Base-by-base conservation (phyloP, 2,113 vertebrate species). In the Chamaetylas fuelleborni region DNA sequence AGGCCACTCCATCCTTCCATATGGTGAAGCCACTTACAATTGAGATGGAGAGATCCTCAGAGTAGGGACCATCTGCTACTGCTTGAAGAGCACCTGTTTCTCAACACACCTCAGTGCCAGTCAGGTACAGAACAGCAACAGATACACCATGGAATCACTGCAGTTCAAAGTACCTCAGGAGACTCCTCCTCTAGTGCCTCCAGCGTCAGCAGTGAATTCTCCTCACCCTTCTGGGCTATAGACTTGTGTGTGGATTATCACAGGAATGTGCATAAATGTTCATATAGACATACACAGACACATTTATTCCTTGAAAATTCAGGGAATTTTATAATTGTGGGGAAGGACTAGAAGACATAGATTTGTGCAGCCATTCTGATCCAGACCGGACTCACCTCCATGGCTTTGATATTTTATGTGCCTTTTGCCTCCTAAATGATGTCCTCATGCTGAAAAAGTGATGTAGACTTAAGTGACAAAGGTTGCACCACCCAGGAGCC, bases 241-340 rank as follows among this genome's bases (percentile, higher is more conserved):
- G 50, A 31, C 31, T 40, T n/a, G 8, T 7, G 8, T 19, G 34
- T 19, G 31, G 40, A 40, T 57, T 40, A 57, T 14, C 14, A 6
- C 2, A 64, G 1, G 2, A 2, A 0, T 3, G 18, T 45, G 40
- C 24, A 31, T 7, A 2, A 6, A 78, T 5, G 48, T 38, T 45
- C 67, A 61, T 20, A 62, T 1, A 45, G 4, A 34, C 11, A 72
- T 7, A 60, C 34, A 53, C 6, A 65, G 47, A 24, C 5, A 3
- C 6, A 28, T n/a, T 47, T 31, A 19, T 12, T 40, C 48, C 15
- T 28, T 58, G 36, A 25, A 78, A 88, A 74, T 62, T 36, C 42
- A 74, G 20, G 17, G 22, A 71, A 54, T 7, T 53, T n/a, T 5
- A 5, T 40, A 31, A 16, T 6, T 51, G 17, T 25, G 31, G 28